Evolutionary conservation across 2,797 vertebrate species (phyloP).

Genomic region (Neosilurus mollespiculum): DNA sequence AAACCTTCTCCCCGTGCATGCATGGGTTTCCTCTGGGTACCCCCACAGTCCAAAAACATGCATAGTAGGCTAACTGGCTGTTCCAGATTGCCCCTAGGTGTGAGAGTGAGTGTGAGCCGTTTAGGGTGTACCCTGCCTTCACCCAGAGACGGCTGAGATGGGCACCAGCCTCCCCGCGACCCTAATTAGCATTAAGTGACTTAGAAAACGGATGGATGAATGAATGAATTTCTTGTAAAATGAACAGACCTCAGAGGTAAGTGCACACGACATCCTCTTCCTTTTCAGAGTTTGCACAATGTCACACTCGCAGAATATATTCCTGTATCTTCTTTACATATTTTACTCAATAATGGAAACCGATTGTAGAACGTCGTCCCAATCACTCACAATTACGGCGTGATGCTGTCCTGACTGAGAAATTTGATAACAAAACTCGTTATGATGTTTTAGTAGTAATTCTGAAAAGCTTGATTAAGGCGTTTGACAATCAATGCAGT

Average conservation of each 20-base stretch:
- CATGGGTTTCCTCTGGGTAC: too few species aligned
- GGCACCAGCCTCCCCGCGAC: too few species aligned
- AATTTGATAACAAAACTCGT: neutral
- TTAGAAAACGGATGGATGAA: too few species aligned
- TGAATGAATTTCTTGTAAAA: neutral
- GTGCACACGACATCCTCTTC: neutral
- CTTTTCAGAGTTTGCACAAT: neutral
- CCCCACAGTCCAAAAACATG: too few species aligned
- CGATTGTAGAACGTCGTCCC: neutral
- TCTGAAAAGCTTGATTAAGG: constrained; percentile 9
- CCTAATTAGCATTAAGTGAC: too few species aligned
- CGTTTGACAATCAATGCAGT: constrained; percentile 4
- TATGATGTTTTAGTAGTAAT: neutral
- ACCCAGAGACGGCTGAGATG: too few species aligned
- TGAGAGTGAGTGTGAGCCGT: too few species aligned
- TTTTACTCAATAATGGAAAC: neutral
- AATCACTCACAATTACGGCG: neutral
- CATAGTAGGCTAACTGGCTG: too few species aligned
- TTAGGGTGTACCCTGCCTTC: too few species aligned
- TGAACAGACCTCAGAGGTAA: neutral
- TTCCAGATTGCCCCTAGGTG: too few species aligned
- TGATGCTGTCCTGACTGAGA: neutral
- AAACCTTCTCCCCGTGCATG: too few species aligned
- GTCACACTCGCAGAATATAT: neutral
- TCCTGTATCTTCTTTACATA: neutral